Base-by-base conservation (phyloP, 2,888 invertebrate genomes). In the Molanna angustata region DNA sequence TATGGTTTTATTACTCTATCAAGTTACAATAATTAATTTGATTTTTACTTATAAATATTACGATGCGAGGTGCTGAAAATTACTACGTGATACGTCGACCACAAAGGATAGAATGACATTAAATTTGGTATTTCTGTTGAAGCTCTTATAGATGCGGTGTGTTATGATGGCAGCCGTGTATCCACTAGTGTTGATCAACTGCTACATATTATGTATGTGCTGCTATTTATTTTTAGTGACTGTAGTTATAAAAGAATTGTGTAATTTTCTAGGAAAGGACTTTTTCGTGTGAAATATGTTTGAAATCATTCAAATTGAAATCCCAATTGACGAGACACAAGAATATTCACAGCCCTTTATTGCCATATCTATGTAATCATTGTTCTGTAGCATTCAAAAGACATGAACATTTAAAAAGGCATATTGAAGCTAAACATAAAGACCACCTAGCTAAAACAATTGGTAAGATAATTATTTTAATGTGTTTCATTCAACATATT, bases 311-410 rank as follows among this genome's bases (percentile, higher is more conserved):
- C 39, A 60, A 60, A 47, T 22, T 54, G 16, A 47, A 54, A 17
- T 48, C 17, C 17, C 54, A 51, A 11, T 22, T 60, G 16, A 56
- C 44, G 2, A 27, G 57, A 19, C 60, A 60, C 13, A 56, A 41
- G 27, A 14, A 50, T 1, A 54, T 40, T 20, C 60, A 60, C 19
- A 27, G 31, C 21, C 13, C 41, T 1, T 20, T 39, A 3, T 18
- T 46, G 20, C 46, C 53, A 35, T 47, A 46, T 32, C 18, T 48
- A 9, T 60, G 60, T 33, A n/a, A 14, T 1, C 48, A 56, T 19
- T 60, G 60, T 47, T 27, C 55, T 13, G 45, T 52, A 48, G 49
- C 41, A 14, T 60, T 58, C 42, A 44, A 41, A 32, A 53, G 60
- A 33, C 22, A 33, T 16, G 9, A 20, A 21, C 49, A 58, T 31